Evolutionary conservation across 2,113 vertebrate genomes (phyloP).

Genomic region (Atherinomorus stipes): DNA sequence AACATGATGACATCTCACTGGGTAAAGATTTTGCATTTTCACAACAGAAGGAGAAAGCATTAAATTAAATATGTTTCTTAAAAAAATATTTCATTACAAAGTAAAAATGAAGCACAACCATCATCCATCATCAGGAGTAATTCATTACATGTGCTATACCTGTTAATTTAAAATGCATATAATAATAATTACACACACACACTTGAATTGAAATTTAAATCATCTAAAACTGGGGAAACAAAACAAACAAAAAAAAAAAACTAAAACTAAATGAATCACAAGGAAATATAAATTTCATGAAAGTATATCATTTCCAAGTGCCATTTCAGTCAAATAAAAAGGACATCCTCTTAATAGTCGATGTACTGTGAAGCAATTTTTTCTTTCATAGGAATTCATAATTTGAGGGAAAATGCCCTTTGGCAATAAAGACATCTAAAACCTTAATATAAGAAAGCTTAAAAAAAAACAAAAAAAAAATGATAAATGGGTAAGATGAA

Average conservation of each 20-base stretch:
- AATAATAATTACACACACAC: slow-evolving; percentile 15
- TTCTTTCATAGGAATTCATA: slow-evolving; percentile 34
- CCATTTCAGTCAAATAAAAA: slow-evolving; percentile 34
- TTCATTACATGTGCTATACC: slow-evolving; percentile 49
- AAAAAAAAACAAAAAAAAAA: slow-evolving; percentile 21
- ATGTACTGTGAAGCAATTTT: slow-evolving; percentile 3
- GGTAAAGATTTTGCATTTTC: slow-evolving; percentile 43
- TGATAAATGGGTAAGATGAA: slow-evolving; percentile 27
- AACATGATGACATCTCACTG: slow-evolving; percentile 25
- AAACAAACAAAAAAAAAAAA: background rate
- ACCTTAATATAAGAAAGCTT: slow-evolving; percentile 12
- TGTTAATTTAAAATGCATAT: slow-evolving; percentile 52
- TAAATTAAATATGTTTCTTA: slow-evolving; percentile 71
- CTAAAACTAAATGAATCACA: slow-evolving; percentile 25
- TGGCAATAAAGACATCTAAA: slow-evolving; percentile 17
- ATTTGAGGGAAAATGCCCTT: slow-evolving; percentile 27
- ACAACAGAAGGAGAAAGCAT: slow-evolving; percentile 50
- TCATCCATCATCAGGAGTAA: slow-evolving; percentile 41
- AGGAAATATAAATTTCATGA: slow-evolving; percentile 18
- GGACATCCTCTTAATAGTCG: background rate
- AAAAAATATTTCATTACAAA: slow-evolving; percentile 50
- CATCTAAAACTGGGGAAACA: slow-evolving; percentile 36
- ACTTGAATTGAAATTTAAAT: slow-evolving; percentile 59
- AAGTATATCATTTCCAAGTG: slow-evolving; percentile 18
- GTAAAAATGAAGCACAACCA: slow-evolving; percentile 55